These are phyloP conservation scores for Cisticola juncidis DNA, from an alignment of 2,113 vertebrate genomes.

Conservation along the genomic window DNA sequence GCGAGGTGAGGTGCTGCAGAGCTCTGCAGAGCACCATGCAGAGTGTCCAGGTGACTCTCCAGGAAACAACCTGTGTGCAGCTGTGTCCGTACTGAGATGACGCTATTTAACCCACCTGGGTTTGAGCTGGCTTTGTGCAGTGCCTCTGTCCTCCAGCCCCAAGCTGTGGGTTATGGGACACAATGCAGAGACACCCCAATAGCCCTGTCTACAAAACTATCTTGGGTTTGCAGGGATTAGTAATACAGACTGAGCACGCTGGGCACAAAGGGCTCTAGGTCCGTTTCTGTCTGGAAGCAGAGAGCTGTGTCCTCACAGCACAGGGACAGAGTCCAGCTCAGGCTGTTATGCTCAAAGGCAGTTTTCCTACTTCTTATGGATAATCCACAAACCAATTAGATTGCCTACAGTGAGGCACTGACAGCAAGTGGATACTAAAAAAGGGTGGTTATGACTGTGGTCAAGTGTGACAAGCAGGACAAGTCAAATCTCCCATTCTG, in stretches of 20 bases:
- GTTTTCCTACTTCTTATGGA: not conserved
- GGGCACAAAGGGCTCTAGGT: fast-evolving
- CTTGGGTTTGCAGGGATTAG: not conserved
- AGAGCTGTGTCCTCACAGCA: not conserved
- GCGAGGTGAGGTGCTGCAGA: not conserved
- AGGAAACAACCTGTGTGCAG: not conserved
- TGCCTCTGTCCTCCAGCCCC: not conserved
- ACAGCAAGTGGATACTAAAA: not conserved
- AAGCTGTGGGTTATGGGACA: not conserved
- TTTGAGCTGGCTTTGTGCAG: not conserved
- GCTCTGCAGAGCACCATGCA: not conserved
- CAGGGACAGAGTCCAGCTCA: not conserved
- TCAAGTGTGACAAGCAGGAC: not conserved
- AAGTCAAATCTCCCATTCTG: not conserved
- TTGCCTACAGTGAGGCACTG: not conserved
- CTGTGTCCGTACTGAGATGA: fast-evolving
- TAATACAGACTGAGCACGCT: not conserved
- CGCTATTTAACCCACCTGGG: not conserved
- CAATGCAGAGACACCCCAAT: not conserved
- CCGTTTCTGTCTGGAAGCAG: not conserved
- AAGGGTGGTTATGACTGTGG: not conserved
- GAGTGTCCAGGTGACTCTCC: not conserved
- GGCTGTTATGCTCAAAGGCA: not conserved
- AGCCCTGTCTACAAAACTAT: not conserved
- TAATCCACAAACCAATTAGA: not conserved